A percentile compares a stretch with the other conserved stretches of the same genome.
phyloP scores from a whole-genome alignment of 2,797 vertebrate genomes.

The Sebastes steindachneri region DNA sequence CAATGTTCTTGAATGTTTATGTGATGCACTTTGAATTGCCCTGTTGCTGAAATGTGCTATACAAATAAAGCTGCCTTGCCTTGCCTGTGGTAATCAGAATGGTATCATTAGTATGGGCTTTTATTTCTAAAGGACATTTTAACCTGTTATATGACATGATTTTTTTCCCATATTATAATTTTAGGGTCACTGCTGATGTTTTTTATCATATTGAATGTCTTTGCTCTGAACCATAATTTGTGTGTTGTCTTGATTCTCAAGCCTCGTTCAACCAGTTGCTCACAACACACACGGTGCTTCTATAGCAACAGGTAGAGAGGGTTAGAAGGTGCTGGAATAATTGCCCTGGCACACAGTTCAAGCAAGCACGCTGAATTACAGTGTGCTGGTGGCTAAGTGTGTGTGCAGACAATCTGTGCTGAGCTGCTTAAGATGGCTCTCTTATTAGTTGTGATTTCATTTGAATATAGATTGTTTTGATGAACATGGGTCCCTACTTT shows the following conservation, averaged over 20 bases:
- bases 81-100: too few relatives aligned
- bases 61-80: too few relatives aligned
- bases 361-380: conserved; percentile 19
- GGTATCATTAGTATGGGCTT: not conserved
- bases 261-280: conserved; percentile 19
- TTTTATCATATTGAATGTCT: not conserved
- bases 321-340: conserved; percentile 35
- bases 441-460: not conserved
- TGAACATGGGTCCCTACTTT: not conserved
- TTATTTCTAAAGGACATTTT: not conserved
- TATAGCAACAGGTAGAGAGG: conserved; percentile 67
- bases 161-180: not conserved
- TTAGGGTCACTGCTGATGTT: not conserved
- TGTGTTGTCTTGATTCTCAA: not conserved
- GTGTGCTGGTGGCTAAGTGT: conserved; percentile 2
- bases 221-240: not conserved
- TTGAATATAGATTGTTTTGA: not conserved
- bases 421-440: not conserved
- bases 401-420: not conserved
- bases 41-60: too few relatives aligned
- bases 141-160: not conserved
- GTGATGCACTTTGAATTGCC: too few relatives aligned
- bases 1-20: too few relatives aligned
- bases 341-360: not conserved
- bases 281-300: conserved; percentile 52